Percentiles rank a stretch among this genome's conserved stretches.
These are phyloP conservation scores for Enteromius anoplus DNA, from an alignment of 2,797 vertebrate species.

Conservation along the genomic window DNA sequence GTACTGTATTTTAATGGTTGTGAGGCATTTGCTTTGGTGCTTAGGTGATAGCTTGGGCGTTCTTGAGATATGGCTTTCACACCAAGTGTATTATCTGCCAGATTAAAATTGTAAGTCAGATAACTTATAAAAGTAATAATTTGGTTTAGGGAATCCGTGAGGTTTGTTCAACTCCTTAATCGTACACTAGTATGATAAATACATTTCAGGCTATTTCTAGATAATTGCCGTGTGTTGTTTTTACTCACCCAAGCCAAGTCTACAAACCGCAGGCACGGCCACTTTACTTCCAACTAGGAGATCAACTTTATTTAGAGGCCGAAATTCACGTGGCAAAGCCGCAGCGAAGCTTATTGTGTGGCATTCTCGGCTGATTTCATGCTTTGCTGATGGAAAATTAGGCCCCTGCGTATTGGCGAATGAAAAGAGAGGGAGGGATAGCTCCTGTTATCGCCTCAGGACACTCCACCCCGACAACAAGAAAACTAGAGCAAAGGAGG, in stretches of 20 bases:
- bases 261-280: slow-evolving; percentile 19
- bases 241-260: slow-evolving; percentile 6
- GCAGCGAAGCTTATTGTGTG: slow-evolving; percentile 88
- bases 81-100: not conserved
- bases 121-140: not conserved
- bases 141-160: not conserved
- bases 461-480: slow-evolving; percentile 94
- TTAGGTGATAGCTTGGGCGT: not conserved
- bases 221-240: not conserved
- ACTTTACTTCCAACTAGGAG: slow-evolving; percentile 60
- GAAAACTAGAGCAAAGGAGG: slow-evolving; percentile 92
- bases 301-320: slow-evolving; percentile 87
- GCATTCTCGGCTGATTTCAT: slow-evolving; percentile 95
- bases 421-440: slow-evolving; percentile 77
- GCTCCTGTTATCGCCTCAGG: slow-evolving; percentile 94
- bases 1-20: not conserved
- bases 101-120: not conserved
- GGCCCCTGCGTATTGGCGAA: slow-evolving; percentile 88
- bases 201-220: not conserved
- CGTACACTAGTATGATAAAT: not conserved
- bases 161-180: not conserved
- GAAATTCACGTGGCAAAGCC: slow-evolving; percentile 51
- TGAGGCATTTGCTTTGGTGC: not conserved
- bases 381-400: slow-evolving; percentile 98
- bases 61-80: not conserved